Evolutionary conservation across 2,888 invertebrate genomes (phyloP), one percentile per base, ranked within the genome.

Genomic region (Thecocarcelia acutangulata): DNA sequence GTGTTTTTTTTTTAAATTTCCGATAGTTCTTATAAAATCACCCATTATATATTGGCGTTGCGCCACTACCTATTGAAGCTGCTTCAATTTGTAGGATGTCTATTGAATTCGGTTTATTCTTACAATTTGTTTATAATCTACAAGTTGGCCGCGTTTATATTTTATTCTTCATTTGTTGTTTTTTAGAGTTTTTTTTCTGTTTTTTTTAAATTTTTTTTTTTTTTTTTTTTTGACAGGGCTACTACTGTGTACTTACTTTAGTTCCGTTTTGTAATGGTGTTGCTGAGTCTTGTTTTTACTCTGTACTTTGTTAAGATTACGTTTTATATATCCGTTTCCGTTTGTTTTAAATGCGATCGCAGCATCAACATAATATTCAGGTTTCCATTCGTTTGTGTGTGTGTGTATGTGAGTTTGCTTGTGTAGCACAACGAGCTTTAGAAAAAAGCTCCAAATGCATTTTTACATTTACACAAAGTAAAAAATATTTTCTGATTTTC

Each of bases 301-400:
- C 33, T 54, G 2, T 24, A 24, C 69, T 61, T 66, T 83, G 80
- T 66, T 78, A 85, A 86, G 86, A 86, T 86, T 86, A 86, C 84
- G 85, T 85, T 86, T 86, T 86, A 86, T 86, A 85, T 85, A 84
- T 86, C 86, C 86, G 85, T 83, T 81, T 85, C 84, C 86, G 81
- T 84, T 78, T 79, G 59, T 48, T 50, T 66, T 72, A 40, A 73
- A 73, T 73, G 78, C 72, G 73, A 66, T 66, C 44, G 59, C 52
- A 76, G 52, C 52, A 61, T 12, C 52, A 17, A n/a, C 68, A 52
- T 68, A 37, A 52, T 74, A 33, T 33, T 19, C 50, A 12, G 50
- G 19, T 58, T 33, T 33, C 9, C 9, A 48, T 83, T 72, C 59
- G 19, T 68, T 50, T 54, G 58, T 83, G 46, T 77, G 61, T 66